A percentile compares a stretch with the other conserved stretches of the same genome.
Evolutionary conservation across 2,888 invertebrate species (phyloP).

Genomic region (Phengaris arion): DNA sequence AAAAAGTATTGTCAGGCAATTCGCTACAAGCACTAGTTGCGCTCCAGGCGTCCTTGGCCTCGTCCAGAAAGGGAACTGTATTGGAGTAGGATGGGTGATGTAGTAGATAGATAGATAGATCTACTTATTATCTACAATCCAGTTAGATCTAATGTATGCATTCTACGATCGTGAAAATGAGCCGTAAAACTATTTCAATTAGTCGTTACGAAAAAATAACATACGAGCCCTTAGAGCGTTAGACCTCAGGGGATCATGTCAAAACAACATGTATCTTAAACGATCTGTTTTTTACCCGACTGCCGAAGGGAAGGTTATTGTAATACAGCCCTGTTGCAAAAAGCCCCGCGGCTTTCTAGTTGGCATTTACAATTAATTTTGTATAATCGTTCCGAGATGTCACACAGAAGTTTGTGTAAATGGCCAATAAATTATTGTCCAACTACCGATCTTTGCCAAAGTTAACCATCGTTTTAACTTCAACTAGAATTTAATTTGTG

Average conservation of each 20-base stretch:
- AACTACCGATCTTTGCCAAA: constrained; percentile 30
- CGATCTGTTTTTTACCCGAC: neutral
- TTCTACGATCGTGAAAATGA: neutral
- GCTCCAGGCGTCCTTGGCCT: too few relatives aligned
- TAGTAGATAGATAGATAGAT: too few relatives aligned
- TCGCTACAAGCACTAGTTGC: too few relatives aligned
- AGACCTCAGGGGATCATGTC: neutral
- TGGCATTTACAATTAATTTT: constrained; percentile 75
- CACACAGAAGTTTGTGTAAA: constrained; percentile 41
- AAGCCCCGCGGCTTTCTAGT: constrained; percentile 58
- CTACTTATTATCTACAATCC: too few relatives aligned
- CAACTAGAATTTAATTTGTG: constrained; percentile 5
- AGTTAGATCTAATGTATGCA: neutral
- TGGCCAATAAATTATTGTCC: constrained; percentile 27
- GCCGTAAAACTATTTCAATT: neutral
- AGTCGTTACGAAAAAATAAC: neutral
- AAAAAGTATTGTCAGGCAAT: too few relatives aligned
- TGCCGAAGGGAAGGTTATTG: constrained; percentile 5
- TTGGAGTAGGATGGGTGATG: too few relatives aligned
- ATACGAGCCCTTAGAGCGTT: neutral
- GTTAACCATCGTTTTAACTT: constrained; percentile 25
- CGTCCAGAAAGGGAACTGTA: too few relatives aligned
- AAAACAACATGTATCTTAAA: neutral
- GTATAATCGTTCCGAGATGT: constrained; percentile 60
- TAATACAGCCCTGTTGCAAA: neutral